Conservation (phyloP, 2,888 invertebrate species). For the Agrochola lota region DNA sequence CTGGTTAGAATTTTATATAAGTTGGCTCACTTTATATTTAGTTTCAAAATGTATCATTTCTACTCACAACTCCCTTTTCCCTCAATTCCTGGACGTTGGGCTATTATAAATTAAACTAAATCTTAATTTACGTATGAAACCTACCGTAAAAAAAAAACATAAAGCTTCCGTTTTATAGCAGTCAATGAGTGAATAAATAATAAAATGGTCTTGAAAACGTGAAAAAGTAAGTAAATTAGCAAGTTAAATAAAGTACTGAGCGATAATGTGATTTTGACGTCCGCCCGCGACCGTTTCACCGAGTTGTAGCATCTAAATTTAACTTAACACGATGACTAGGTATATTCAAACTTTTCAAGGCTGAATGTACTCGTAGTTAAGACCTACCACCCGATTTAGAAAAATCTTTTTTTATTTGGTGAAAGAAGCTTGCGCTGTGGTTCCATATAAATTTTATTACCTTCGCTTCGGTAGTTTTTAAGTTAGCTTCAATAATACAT, state of each 20-base stretch:
- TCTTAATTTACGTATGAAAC: constrained; percentile 28
- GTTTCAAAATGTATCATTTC: background rate
- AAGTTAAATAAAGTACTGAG: constrained; percentile 65
- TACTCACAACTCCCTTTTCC: background rate
- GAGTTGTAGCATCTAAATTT: constrained; percentile 58
- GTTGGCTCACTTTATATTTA: background rate
- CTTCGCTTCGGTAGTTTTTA: too few species aligned
- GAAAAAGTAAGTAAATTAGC: constrained; percentile 65
- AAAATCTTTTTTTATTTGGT: too few species aligned
- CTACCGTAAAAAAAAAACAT: constrained; percentile 33
- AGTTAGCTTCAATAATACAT: too few species aligned
- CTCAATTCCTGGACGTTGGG: too few species aligned
- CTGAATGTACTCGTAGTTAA: background rate
- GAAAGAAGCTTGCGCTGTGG: too few species aligned
- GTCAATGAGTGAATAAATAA: constrained; percentile 62
- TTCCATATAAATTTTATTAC: too few species aligned
- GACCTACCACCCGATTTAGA: background rate
- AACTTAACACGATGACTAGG: constrained; percentile 49
- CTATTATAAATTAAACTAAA: constrained; percentile 20
- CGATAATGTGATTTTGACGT: constrained; percentile 71
- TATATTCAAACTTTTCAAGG: constrained; percentile 6
- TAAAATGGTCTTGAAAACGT: constrained; percentile 57
- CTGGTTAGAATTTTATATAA: background rate
- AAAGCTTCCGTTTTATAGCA: constrained; percentile 44
- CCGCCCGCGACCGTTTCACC: constrained; percentile 69